Percentiles rank a stretch among this genome's conserved stretches.
These are phyloP conservation scores for Drosophila melanica DNA, from an alignment of 1,140 invertebrate genomes.

Conservation along the genomic window DNA sequence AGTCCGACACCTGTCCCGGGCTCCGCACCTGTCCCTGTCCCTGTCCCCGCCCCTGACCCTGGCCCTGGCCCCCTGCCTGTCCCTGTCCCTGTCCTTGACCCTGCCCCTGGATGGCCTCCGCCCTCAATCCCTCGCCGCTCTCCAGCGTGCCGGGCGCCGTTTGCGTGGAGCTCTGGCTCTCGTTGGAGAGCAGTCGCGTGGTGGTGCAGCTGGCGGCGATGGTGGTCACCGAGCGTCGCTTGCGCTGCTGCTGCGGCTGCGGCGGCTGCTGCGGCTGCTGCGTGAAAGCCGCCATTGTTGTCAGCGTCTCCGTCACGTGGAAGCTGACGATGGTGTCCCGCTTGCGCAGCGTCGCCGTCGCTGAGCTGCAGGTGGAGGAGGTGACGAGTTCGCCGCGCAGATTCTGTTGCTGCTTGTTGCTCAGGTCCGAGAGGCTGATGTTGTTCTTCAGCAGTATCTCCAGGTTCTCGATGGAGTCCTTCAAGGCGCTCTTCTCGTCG, in stretches of 20 bases:
- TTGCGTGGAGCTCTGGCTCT: constrained; percentile 67
- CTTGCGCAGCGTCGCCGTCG: constrained; percentile 56
- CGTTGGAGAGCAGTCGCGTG: constrained; percentile 62
- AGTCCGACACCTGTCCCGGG: constrained; percentile 39
- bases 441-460: constrained; percentile 83
- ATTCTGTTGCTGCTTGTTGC: constrained; percentile 82
- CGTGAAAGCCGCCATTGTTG: constrained; percentile 42
- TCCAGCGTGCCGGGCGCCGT: constrained; percentile 67
- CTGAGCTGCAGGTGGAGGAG: constrained; percentile 30
- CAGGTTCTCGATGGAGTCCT: constrained; percentile 83
- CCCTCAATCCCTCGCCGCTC: constrained; percentile 17
- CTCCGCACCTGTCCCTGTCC: neutral
- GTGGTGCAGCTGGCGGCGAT: constrained; percentile 48
- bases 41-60: neutral
- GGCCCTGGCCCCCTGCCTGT: neutral
- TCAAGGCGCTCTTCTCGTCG: constrained; percentile 65
- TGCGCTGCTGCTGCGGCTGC: constrained; percentile 28
- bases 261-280: constrained; percentile 35
- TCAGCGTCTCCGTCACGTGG: constrained; percentile 68
- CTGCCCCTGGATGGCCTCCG: constrained; percentile 35
- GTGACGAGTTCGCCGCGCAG: constrained; percentile 52
- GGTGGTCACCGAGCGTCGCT: constrained; percentile 41
- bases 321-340: constrained; percentile 69
- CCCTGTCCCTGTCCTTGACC: neutral
- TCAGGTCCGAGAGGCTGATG: constrained; percentile 80